A percentile compares a stretch with the other conserved stretches of the same genome.
Conservation (phyloP, 2,797 vertebrate species). For the Propithecus perrieri region DNA sequence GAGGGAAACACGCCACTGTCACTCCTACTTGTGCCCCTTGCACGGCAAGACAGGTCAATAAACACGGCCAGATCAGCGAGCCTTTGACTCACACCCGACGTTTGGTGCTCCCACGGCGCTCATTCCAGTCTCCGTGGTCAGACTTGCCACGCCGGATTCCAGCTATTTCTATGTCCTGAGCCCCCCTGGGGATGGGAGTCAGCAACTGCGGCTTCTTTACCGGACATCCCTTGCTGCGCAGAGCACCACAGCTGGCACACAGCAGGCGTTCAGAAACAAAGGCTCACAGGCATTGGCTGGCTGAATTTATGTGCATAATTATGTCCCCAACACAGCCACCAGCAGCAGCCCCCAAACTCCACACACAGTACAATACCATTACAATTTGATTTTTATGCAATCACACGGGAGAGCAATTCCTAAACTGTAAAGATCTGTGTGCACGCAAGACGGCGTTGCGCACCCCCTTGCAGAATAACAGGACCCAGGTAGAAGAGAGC, state of each 20-base stretch:
- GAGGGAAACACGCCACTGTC: not conserved
- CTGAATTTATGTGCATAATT: not conserved
- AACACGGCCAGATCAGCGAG: not conserved
- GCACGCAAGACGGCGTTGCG: not conserved
- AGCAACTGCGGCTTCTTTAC: not conserved
- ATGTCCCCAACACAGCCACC: too few relatives aligned
- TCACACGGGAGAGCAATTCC: not conserved
- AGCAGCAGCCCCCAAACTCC: not conserved
- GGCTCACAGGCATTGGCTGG: not conserved
- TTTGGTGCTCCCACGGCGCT: not conserved
- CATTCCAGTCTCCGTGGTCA: not conserved
- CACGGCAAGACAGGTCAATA: not conserved
- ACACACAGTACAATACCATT: too few relatives aligned
- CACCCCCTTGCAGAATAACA: accelerated
- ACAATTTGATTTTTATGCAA: not conserved
- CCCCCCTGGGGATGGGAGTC: not conserved
- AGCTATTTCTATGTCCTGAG: not conserved
- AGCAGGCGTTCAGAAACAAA: not conserved
- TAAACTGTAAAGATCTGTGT: not conserved
- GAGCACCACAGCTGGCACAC: not conserved
- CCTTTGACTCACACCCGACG: not conserved
- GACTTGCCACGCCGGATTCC: not conserved
- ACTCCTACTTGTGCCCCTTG: not conserved
- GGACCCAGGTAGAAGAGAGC: not conserved
- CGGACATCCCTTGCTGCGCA: not conserved